Percentiles rank a stretch among this genome's conserved stretches.
Conservation (phyloP, 2,797 vertebrate genomes). For the Spheniscus humboldti region DNA sequence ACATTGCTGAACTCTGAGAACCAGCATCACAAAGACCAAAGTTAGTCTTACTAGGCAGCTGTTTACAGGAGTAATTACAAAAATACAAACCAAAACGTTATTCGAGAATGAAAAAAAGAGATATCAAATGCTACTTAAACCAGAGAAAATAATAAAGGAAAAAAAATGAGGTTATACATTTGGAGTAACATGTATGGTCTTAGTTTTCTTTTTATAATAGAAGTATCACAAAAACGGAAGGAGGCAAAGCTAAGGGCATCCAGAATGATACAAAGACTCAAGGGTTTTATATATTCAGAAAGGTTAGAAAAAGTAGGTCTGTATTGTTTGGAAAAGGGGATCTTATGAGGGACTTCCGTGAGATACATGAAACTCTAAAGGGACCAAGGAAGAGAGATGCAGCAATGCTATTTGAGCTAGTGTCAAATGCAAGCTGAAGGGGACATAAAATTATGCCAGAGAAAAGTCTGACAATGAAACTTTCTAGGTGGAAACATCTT, state of each 20-base stretch:
- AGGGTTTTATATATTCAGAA: not conserved
- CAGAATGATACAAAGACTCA: not conserved
- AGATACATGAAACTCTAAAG: not conserved
- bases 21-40: not conserved
- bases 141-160: not conserved
- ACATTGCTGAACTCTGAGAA: not conserved
- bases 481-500: not conserved
- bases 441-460: not conserved
- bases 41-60: not conserved
- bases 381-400: not conserved
- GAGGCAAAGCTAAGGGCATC: not conserved
- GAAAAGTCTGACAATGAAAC: not conserved
- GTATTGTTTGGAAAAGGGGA: slow-evolving; percentile 5
- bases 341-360: not conserved
- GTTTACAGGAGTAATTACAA: not conserved
- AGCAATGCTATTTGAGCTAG: not conserved
- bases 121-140: not conserved
- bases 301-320: slow-evolving; percentile 4
- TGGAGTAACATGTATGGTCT: not conserved
- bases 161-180: not conserved
- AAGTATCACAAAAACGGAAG: not conserved
- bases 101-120: not conserved
- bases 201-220: not conserved
- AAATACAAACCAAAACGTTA: not conserved
- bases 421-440: not conserved